Conservation (phyloP, 2,113 vertebrate genomes). For the Collichthys lucidus region DNA sequence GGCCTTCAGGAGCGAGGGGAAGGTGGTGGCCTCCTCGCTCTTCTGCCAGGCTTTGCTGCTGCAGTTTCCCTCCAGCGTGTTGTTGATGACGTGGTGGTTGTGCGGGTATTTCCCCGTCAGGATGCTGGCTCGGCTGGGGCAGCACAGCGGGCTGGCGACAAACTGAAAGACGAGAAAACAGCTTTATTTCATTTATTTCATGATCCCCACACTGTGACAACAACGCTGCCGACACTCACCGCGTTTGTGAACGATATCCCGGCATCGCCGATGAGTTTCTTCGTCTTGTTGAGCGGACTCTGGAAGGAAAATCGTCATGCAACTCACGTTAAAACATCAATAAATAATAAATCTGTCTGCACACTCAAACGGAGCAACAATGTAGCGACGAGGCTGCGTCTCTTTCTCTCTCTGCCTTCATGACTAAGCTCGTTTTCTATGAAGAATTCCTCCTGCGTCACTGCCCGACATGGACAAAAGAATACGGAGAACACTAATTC, state of each 20-base stretch:
- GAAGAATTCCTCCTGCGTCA: neutral
- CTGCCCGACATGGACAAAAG: neutral
- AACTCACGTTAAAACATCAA: neutral
- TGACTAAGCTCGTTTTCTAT: neutral
- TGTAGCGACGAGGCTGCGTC: neutral
- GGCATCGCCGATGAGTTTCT: constrained; percentile 90
- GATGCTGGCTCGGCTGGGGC: constrained; percentile 96
- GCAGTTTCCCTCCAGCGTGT: constrained; percentile 97
- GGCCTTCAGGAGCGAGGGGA: constrained; percentile 88
- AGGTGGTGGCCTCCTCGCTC: constrained; percentile 90
- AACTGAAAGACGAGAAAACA: constrained; percentile 81
- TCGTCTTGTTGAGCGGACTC: constrained; percentile 93
- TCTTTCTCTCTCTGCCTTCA: neutral
- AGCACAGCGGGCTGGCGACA: constrained; percentile 97
- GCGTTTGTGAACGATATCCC: constrained; percentile 92
- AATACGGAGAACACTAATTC: neutral
- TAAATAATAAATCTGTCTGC: neutral
- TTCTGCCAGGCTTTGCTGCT: constrained; percentile 97
- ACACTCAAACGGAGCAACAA: neutral
- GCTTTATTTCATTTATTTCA: neutral
- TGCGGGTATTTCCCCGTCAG: constrained; percentile 97
- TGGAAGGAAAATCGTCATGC: constrained; percentile 70
- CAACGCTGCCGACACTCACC: constrained; percentile 81
- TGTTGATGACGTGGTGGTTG: constrained; percentile 97
- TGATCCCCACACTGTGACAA: neutral